phyloP scores from a whole-genome alignment of 2,113 vertebrate genomes.

The Paramormyrops kingsleyae region DNA sequence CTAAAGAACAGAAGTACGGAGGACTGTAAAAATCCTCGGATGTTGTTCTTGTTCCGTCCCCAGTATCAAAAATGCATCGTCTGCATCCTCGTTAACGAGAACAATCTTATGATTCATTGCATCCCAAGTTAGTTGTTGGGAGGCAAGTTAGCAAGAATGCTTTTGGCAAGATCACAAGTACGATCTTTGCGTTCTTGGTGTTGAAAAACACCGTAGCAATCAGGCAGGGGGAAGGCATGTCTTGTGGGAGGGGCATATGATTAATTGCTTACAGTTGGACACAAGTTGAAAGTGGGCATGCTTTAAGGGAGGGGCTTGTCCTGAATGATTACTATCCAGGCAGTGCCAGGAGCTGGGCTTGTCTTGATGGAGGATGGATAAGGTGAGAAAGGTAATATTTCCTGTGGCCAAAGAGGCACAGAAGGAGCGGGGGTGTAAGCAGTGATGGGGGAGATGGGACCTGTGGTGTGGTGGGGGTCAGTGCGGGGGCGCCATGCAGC shows the following conservation, averaged over 20 bases:
- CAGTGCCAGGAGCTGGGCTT: not conserved
- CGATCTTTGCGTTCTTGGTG: not conserved
- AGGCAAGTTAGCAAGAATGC: not conserved
- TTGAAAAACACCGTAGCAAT: not conserved
- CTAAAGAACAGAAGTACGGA: not conserved
- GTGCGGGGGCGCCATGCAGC: not conserved
- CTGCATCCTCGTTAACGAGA: not conserved
- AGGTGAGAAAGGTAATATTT: not conserved
- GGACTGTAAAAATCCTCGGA: not conserved
- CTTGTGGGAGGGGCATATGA: not conserved
- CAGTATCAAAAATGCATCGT: not conserved
- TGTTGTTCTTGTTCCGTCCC: not conserved
- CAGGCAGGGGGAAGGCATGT: not conserved
- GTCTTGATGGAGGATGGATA: not conserved
- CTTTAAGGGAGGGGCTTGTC: not conserved
- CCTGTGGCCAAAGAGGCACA: not conserved
- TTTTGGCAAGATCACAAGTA: not conserved
- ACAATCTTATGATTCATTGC: not conserved
- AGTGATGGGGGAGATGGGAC: not conserved
- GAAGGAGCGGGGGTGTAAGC: constrained; percentile 13
- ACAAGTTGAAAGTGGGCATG: not conserved
- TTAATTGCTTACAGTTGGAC: not conserved
- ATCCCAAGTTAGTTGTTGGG: not conserved
- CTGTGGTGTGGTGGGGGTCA: not conserved
- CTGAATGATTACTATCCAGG: not conserved